Evolutionary conservation across 2,113 vertebrate genomes (phyloP).

Genomic region (Clarias macrocephalus): DNA sequence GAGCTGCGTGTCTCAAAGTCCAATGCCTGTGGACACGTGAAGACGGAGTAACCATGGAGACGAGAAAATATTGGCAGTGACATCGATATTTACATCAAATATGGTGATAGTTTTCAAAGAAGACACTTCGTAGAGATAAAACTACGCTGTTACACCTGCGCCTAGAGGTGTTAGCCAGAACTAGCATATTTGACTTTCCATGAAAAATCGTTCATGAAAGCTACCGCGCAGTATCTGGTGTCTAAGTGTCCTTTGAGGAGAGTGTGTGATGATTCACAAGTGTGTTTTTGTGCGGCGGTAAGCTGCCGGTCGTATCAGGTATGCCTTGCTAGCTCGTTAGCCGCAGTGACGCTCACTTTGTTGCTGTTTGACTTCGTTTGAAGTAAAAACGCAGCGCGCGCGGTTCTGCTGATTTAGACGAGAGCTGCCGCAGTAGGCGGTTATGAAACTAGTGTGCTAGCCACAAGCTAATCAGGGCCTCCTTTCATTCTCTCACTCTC

Average conservation of each 20-base stretch:
- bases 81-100: neutral
- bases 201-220: neutral
- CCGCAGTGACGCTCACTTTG: neutral
- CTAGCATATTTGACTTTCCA: neutral
- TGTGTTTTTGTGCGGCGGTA: neutral
- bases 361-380: neutral
- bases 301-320: neutral
- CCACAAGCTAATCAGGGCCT: slow-evolving; percentile 42
- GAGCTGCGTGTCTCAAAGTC: slow-evolving; percentile 82
- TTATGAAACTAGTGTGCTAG: neutral
- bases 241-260: neutral
- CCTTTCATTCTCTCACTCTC: slow-evolving; percentile 29
- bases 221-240: neutral
- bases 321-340: neutral
- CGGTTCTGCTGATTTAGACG: too few relatives aligned
- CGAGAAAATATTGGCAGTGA: neutral
- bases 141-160: neutral
- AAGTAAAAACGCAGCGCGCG: neutral
- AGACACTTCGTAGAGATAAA: neutral
- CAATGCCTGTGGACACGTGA: slow-evolving; percentile 68
- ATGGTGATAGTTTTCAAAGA: neutral
- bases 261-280: neutral
- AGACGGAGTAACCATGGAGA: neutral
- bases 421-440: neutral
- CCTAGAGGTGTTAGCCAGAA: neutral